These are phyloP conservation scores for Phylloscopus whistleri DNA, from an alignment of 2,113 vertebrate genomes.

Conservation along the genomic window DNA sequence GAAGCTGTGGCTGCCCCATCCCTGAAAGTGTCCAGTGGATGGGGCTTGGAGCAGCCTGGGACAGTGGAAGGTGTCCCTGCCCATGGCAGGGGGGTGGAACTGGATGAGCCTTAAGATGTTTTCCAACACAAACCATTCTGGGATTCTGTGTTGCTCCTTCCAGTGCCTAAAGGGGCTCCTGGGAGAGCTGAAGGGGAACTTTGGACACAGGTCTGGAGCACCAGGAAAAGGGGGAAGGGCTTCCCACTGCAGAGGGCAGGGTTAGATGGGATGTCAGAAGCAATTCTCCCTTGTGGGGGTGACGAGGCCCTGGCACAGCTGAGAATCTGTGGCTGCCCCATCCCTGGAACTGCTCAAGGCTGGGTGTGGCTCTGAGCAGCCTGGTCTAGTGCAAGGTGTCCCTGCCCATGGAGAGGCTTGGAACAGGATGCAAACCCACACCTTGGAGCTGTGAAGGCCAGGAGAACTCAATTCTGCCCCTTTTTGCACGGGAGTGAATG, in stretches of 20 bases:
- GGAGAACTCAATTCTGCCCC: fast-evolving
- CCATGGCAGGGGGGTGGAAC: fast-evolving
- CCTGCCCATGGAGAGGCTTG: background rate
- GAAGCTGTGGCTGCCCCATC: background rate
- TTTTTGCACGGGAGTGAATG: background rate
- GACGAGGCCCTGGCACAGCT: background rate
- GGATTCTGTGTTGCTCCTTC: background rate
- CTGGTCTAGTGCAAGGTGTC: background rate
- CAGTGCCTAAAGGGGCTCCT: background rate
- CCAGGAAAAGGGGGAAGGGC: background rate
- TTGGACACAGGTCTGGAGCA: background rate
- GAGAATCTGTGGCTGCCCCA: background rate
- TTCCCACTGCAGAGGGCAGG: background rate
- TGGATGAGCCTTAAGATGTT: background rate
- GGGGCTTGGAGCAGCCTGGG: fast-evolving
- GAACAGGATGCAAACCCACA: background rate
- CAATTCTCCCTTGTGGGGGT: too few relatives aligned
- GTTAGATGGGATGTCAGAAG: fast-evolving
- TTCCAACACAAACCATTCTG: background rate
- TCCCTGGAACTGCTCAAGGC: background rate
- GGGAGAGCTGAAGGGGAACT: background rate
- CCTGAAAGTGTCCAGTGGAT: background rate
- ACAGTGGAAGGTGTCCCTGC: fast-evolving
- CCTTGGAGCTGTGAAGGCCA: fast-evolving
- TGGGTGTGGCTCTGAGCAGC: background rate